Evolutionary conservation across 2,113 vertebrate species (phyloP), one percentile per base, ranked within the genome.

Genomic region (Pteronura brasiliensis): DNA sequence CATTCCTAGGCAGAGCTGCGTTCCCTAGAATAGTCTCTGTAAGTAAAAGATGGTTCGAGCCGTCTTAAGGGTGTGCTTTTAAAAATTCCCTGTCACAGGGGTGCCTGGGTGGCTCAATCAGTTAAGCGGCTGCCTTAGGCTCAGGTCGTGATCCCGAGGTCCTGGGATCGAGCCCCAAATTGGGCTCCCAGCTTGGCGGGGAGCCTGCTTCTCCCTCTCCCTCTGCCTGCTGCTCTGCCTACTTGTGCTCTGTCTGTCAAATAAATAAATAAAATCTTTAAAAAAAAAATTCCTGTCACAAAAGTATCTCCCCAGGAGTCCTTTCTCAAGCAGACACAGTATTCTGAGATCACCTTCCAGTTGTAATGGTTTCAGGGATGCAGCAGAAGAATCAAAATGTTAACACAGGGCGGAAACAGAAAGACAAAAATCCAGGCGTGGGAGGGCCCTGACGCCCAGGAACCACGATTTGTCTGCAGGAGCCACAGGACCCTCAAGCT

Each of bases 401-500:
- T 65, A 29, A 79, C 52, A 52, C 10, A 67, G 42, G 77, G 1
- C 36, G 25, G 14, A 47, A 65, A 13, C 15, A 23, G 61, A 57
- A 34, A 95, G 76, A 39, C 2, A 29, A 61, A 39, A 36, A 7
- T 21, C 49, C 6, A 34, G 20, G 29, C 39, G 14, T 34, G n/a
- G 63, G 71, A 3, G 2, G 3, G 21, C 6, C 4, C 8, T 2
- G 14, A 13, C 13, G 2, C 4, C 2, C 29, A 3, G 47, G 44
- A 13, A 7, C 27, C 34, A 6, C 0, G 7, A 23, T 36, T 79
- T 21, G 29, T 34, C 61, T 52, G 12, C 7, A 9, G 27, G 34
- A 39, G 20, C 10, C 3, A 1, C 0, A 0, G 6, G 18, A 18
- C 52, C 39, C 23, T 61, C 59, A 0, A 0, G 15, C 9, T 6